These are phyloP conservation scores for Acanthosepion esculentum DNA, from an alignment of 2,888 invertebrate species.

Conservation along the genomic window DNA sequence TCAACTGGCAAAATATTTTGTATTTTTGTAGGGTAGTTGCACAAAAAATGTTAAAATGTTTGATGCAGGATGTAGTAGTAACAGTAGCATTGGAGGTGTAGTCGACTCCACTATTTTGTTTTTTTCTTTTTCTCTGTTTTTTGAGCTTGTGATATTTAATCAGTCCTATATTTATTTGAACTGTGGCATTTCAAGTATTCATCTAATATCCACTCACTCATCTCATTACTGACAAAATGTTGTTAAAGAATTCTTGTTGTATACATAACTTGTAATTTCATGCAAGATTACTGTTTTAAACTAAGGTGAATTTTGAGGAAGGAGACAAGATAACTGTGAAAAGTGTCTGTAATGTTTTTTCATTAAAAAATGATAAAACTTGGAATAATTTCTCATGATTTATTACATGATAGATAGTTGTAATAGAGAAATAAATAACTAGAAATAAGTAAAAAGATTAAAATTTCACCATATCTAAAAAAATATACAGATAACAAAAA, in stretches of 20 bases:
- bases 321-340: background rate
- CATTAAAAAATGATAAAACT: no score
- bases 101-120: background rate
- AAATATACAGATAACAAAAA: no score
- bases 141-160: background rate
- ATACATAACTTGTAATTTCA: background rate
- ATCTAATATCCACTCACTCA: background rate
- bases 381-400: no score
- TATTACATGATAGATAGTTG: no score
- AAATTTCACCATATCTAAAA: no score
- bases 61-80: background rate
- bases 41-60: background rate
- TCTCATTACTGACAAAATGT: background rate
- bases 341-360: background rate
- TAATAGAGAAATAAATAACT: no score
- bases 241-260: background rate
- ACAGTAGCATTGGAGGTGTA: background rate
- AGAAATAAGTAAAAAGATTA: no score
- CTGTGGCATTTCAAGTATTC: background rate
- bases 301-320: background rate
- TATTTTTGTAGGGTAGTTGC: background rate
- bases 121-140: no score
- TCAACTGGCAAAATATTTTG: background rate
- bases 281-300: background rate
- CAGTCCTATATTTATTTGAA: background rate